phyloP scores from a whole-genome alignment of 1,140 invertebrate species.

The Drosophila sp. region DNA sequence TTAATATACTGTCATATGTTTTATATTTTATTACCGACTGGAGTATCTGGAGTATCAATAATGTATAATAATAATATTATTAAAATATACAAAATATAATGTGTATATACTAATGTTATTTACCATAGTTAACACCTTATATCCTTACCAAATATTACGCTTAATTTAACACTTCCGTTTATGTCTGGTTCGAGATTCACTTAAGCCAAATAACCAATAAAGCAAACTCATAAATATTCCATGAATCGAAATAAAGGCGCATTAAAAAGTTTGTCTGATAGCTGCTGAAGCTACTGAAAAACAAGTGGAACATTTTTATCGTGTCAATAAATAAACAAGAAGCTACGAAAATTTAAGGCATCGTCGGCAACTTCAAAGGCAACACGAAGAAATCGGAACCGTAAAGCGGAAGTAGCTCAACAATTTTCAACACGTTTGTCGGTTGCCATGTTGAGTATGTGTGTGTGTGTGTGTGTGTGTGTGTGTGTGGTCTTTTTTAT shows the following conservation, averaged over 20 bases:
- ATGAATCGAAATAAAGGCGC: constrained; percentile 69
- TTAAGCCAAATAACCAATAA: constrained; percentile 17
- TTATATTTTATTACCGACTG: not conserved
- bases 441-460: constrained; percentile 16
- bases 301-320: constrained; percentile 29
- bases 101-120: no score
- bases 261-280: constrained; percentile 55
- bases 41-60: no score
- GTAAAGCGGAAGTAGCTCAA: constrained; percentile 74
- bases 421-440: constrained; percentile 80
- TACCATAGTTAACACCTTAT: no score
- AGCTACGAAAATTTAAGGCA: constrained; percentile 59
- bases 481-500: constrained; percentile 31
- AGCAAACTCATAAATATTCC: constrained; percentile 67
- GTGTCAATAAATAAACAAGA: constrained; percentile 58
- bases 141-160: no score
- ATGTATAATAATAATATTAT: no score
- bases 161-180: not conserved
- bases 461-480: not conserved
- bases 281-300: constrained; percentile 18
- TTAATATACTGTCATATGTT: not conserved
- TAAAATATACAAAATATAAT: no score
- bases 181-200: not conserved
- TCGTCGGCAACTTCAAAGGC: constrained; percentile 55
- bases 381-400: constrained; percentile 5